Base-by-base conservation (phyloP, 2,113 vertebrate genomes). In the Cichladusa arquata region DNA sequence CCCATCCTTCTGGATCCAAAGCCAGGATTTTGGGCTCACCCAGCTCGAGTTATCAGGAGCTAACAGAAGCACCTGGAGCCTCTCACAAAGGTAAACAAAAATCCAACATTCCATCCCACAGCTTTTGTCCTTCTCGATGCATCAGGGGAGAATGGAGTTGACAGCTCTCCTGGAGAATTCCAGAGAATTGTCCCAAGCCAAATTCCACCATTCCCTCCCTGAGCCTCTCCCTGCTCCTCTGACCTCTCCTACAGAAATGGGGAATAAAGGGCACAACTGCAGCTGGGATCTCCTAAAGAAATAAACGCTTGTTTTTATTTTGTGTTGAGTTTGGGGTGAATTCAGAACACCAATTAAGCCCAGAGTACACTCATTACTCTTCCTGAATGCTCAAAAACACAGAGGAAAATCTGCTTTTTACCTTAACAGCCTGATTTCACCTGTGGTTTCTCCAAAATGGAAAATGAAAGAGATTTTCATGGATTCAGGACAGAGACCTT, bases 41-140 rank as follows among this genome's bases (percentile, higher is more conserved):
- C 69, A 64, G 60, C 26, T 56, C 10, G 33, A 92, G n/a, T 92
- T 95, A 94, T 88, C 93, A 90, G 79, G 54, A 86, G 91, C 50
- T 74, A 78, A 74, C 58, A 92, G 74, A 94, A 69, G 13, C 53
- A 81, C 80, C 69, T 17, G 44, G 67, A 92, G 72, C 40, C 19
- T 91, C 76, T 50, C 8, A 0, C 34, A 22, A 22, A 47, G 18
- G 33, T 8, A 77, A 93, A 88, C 11, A 83, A 71, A 71, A 69
- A 83, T 12, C 60, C 79, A 73, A 2, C 3, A 8, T 62, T 38
- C 2, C 4, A n/a, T 29, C 57, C 54, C 34, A 36, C 29, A 69
- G 44, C 31, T 82, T 85, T 80, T 72, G 57, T 76, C 57, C 66
- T 86, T 3, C 33, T 15, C 0, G 40, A 40, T 60, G 29, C 36